Evolutionary conservation across 2,113 vertebrate genomes (phyloP).

Genomic region (Cynocephalus volans): DNA sequence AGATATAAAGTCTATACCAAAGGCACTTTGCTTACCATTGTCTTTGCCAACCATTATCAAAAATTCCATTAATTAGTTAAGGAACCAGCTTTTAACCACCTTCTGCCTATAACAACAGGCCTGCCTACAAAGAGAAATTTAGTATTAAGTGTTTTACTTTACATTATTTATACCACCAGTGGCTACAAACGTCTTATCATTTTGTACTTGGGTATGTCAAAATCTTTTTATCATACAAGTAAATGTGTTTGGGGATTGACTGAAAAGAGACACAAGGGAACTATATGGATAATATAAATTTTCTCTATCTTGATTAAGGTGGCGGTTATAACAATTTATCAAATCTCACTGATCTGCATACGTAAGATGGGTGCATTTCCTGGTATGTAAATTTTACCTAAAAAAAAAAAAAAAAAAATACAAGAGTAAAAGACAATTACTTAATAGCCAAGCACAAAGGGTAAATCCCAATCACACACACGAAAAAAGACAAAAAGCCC

Average conservation of each 20-base stretch:
- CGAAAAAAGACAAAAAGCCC: conserved; percentile 33
- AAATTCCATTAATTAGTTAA: background rate
- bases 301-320: background rate
- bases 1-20: background rate
- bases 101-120: background rate
- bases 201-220: background rate
- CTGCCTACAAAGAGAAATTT: background rate
- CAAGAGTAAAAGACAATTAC: conserved; percentile 11
- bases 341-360: background rate
- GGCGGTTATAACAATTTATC: background rate
- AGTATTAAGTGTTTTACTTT: background rate
- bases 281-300: background rate
- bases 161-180: background rate
- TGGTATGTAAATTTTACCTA: background rate
- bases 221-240: background rate
- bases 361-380: background rate
- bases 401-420: background rate
- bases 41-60: background rate
- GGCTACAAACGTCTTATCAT: background rate
- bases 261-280: background rate
- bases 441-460: conserved; percentile 18
- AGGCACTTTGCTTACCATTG: background rate
- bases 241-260: background rate
- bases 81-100: background rate
- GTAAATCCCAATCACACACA: background rate